A percentile compares a stretch with the other conserved stretches of the same genome.
Conservation (phyloP, 2,113 vertebrate species). For the Caretta caretta region DNA sequence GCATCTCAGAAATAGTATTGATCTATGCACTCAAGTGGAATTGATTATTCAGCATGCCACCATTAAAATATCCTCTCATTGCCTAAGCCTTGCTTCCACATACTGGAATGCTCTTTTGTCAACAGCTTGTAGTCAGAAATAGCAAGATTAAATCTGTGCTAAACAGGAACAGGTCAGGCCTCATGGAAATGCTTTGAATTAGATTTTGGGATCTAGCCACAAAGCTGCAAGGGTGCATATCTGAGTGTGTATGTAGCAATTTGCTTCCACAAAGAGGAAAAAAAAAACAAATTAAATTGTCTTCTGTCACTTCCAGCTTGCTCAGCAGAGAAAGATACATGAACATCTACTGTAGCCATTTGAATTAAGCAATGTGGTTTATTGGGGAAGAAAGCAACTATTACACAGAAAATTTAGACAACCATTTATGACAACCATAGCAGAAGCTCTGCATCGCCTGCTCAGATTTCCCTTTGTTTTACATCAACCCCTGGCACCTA, state of each 20-base stretch:
- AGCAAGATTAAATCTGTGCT: slow-evolving; percentile 50
- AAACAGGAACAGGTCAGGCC: slow-evolving; percentile 36
- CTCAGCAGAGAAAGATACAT: slow-evolving; percentile 50
- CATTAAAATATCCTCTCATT: slow-evolving; percentile 66
- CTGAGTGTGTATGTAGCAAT: slow-evolving; percentile 3
- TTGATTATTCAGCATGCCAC: slow-evolving; percentile 54
- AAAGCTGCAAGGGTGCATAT: neutral
- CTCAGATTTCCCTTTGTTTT: neutral
- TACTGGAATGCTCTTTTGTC: slow-evolving; percentile 57
- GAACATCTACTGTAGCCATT: slow-evolving; percentile 32
- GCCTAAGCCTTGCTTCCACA: slow-evolving; percentile 47
- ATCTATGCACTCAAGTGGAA: slow-evolving; percentile 52
- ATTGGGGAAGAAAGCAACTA: slow-evolving; percentile 42
- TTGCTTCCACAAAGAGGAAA: slow-evolving; percentile 41
- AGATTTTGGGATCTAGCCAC: neutral
- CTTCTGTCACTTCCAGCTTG: slow-evolving; percentile 53
- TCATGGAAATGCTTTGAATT: slow-evolving; percentile 39
- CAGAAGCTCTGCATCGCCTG: slow-evolving; percentile 23
- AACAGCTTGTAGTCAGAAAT: slow-evolving; percentile 42
- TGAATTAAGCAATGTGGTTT: slow-evolving; percentile 50
- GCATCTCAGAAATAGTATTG: slow-evolving; percentile 20
- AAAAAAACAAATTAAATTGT: slow-evolving; percentile 5
- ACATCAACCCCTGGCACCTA: neutral
- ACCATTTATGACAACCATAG: slow-evolving; percentile 11
- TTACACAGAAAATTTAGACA: slow-evolving; percentile 16